Evolutionary conservation across 2,797 vertebrate species (phyloP).

Genomic region (Strix occidentalis): DNA sequence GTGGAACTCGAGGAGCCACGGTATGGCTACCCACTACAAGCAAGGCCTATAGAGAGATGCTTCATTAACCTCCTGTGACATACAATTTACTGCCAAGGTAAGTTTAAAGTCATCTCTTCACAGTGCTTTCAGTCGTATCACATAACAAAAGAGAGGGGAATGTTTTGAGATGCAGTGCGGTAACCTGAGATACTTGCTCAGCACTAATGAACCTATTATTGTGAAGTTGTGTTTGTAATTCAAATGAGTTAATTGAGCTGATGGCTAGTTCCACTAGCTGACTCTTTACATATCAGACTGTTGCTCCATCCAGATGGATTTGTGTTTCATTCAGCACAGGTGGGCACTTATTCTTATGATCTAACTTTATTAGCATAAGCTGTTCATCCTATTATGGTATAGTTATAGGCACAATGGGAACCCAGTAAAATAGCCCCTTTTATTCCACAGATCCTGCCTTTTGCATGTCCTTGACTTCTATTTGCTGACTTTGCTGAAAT

Average conservation of each 20-base stretch:
- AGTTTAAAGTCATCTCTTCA: slow-evolving; percentile 27
- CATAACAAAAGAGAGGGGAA: not conserved
- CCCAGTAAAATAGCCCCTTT: slow-evolving; percentile 30
- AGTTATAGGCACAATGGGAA: slow-evolving; percentile 51
- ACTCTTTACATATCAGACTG: not conserved
- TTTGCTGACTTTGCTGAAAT: slow-evolving; percentile 59
- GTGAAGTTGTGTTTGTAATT: slow-evolving; percentile 36
- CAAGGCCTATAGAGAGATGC: not conserved
- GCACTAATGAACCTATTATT: slow-evolving; percentile 43
- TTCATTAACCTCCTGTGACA: not conserved
- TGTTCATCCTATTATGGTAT: slow-evolving; percentile 30
- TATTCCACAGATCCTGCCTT: slow-evolving; percentile 52
- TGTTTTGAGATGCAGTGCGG: not conserved
- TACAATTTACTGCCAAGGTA: slow-evolving; percentile 25
- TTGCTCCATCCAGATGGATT: slow-evolving; percentile 45
- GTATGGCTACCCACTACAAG: not conserved
- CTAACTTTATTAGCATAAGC: slow-evolving; percentile 64
- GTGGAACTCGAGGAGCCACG: not conserved
- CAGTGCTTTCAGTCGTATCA: not conserved
- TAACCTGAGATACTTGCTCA: slow-evolving; percentile 36
- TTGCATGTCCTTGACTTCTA: slow-evolving; percentile 43
- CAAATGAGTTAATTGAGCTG: slow-evolving; percentile 44
- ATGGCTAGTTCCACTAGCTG: slow-evolving; percentile 12
- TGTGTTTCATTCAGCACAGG: slow-evolving; percentile 58
- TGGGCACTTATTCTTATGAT: slow-evolving; percentile 58